phyloP scores from a whole-genome alignment of 2,888 invertebrate species.

The Spodoptera littoralis region DNA sequence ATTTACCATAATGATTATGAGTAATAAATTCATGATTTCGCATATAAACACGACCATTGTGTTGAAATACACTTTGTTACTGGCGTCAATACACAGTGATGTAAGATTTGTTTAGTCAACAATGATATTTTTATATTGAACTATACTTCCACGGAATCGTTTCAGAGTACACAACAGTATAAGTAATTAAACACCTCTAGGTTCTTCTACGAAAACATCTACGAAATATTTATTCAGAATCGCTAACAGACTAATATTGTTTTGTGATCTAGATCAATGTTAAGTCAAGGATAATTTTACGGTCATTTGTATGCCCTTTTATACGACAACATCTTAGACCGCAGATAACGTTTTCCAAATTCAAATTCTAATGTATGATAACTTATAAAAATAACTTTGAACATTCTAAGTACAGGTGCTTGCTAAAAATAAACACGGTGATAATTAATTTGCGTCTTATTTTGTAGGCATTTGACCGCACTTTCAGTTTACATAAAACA shows the following conservation, averaged over 20 bases:
- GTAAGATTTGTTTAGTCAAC: constrained; percentile 18
- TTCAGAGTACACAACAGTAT: constrained; percentile 3
- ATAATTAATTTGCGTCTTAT: too few relatives aligned
- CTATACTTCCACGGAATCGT: constrained; percentile 26
- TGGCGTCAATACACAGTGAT: constrained; percentile 27
- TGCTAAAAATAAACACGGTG: too few relatives aligned
- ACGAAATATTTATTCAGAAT: neutral
- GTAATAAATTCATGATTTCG: constrained; percentile 8
- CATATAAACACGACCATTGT: constrained; percentile 6
- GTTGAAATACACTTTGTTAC: constrained; percentile 41
- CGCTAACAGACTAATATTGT: neutral
- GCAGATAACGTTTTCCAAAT: too few relatives aligned
- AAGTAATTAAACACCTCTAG: constrained; percentile 1
- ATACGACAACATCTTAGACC: too few relatives aligned
- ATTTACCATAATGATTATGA: too few relatives aligned
- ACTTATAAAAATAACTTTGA: too few relatives aligned
- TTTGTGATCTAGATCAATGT: neutral
- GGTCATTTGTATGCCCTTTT: too few relatives aligned
- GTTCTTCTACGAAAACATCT: neutral
- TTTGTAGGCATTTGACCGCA: too few relatives aligned
- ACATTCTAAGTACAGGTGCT: too few relatives aligned
- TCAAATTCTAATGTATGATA: too few relatives aligned
- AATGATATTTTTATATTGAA: constrained; percentile 21
- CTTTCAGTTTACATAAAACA: too few relatives aligned
- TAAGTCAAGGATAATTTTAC: too few relatives aligned